Evolutionary conservation across 2,888 invertebrate species (phyloP).

Genomic region (Aphodius granarius): DNA sequence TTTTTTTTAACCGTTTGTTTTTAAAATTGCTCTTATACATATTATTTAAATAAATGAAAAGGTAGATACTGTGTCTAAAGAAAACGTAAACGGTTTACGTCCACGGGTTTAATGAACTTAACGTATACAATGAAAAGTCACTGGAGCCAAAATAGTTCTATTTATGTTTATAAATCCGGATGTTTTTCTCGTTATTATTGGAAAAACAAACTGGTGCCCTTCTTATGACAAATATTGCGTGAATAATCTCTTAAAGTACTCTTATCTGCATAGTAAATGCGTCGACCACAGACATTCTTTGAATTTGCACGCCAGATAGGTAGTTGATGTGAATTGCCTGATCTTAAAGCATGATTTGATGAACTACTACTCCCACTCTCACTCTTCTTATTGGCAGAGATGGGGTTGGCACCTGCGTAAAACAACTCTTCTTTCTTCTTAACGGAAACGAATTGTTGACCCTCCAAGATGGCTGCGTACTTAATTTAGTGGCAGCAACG

Average conservation of each 20-base stretch:
- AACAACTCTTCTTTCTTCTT: not conserved
- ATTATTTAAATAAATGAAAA: no score
- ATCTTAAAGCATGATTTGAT: no score
- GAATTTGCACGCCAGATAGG: no score
- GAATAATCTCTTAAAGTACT: not conserved
- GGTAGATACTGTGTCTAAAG: no score
- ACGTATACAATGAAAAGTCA: not conserved
- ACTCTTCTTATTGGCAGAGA: no score
- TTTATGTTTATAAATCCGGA: not conserved
- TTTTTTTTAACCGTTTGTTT: not conserved
- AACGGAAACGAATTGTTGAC: not conserved
- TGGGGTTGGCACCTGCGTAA: not conserved
- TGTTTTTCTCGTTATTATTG: not conserved
- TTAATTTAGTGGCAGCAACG: not conserved
- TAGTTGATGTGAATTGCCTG: no score
- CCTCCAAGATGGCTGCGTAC: not conserved
- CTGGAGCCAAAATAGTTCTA: not conserved
- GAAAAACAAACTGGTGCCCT: not conserved
- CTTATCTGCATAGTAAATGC: not conserved
- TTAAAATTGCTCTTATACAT: not conserved
- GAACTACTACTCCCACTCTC: not conserved
- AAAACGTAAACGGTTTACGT: not conserved
- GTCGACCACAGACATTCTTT: not conserved
- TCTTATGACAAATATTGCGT: not conserved
- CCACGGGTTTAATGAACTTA: not conserved